phyloP scores from a whole-genome alignment of 2,113 vertebrate species.

The Echinops telfairi region DNA sequence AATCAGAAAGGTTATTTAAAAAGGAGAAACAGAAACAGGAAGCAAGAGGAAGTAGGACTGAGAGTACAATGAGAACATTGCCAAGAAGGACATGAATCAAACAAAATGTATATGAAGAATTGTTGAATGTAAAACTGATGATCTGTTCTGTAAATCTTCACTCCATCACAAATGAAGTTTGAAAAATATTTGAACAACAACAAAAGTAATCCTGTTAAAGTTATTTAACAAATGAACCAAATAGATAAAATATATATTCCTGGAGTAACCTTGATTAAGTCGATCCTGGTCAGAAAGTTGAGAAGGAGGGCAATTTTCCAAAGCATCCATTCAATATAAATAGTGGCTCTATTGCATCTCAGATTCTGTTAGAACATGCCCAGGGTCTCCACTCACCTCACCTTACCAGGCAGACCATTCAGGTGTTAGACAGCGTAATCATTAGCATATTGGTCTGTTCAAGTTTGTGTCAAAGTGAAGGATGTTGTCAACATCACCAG shows the following conservation, averaged over 20 bases:
- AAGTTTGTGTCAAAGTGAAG: constrained; percentile 17
- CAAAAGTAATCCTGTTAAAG: constrained; percentile 35
- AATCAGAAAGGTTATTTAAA: too few relatives aligned
- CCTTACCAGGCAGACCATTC: background rate
- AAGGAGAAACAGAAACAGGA: too few relatives aligned
- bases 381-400: background rate
- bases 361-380: background rate
- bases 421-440: background rate
- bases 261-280: background rate
- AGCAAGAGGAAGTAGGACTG: too few relatives aligned
- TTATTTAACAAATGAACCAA: background rate
- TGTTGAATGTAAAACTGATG: too few relatives aligned
- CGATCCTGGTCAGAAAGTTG: background rate
- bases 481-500: background rate
- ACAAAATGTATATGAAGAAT: too few relatives aligned
- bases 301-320: background rate
- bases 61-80: too few relatives aligned
- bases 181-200: too few relatives aligned
- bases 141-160: too few relatives aligned
- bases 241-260: background rate
- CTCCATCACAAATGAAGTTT: too few relatives aligned
- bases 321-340: background rate
- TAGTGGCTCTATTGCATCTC: background rate
- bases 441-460: background rate
- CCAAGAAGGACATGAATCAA: too few relatives aligned